phyloP scores from a whole-genome alignment of 2,113 vertebrate species.

The Xenopus laevis region DNA sequence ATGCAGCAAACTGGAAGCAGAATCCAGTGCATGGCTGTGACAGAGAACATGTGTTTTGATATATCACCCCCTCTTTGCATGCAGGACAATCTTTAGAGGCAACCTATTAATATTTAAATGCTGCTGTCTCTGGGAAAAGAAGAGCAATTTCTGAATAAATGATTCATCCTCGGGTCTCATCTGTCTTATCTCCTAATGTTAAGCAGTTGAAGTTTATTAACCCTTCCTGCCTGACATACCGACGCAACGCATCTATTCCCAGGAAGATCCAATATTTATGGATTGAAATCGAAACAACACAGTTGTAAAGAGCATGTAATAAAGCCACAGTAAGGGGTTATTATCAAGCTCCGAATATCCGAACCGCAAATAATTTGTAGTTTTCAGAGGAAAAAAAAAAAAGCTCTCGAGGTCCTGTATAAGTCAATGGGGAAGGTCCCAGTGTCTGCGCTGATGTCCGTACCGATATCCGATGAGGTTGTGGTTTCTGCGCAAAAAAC shows the following conservation, averaged over 20 bases:
- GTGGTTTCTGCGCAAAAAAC: no score
- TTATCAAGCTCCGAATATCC: no score
- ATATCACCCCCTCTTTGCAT: background rate
- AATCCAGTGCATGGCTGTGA: background rate
- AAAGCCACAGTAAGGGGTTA: no score
- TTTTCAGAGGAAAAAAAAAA: no score
- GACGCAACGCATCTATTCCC: no score
- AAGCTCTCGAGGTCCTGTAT: no score
- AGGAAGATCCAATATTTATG: background rate
- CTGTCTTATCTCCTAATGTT: background rate
- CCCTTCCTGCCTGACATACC: background rate
- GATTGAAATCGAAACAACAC: background rate
- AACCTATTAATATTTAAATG: conserved; percentile 24
- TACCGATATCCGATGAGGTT: no score
- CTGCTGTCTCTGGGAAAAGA: background rate
- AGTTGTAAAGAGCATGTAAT: no score
- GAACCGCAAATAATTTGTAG: no score
- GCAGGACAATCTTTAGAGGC: background rate
- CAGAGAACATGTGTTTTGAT: background rate
- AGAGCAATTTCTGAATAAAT: conserved; percentile 1
- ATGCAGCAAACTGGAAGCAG: background rate
- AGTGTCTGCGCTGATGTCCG: no score
- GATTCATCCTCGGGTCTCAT: background rate
- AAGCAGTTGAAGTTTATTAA: background rate
- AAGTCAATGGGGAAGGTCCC: no score